A percentile compares a stretch with the other conserved stretches of the same genome.
Evolutionary conservation across 2,797 vertebrate genomes (phyloP).

Genomic region (Australoheros facetus): DNA sequence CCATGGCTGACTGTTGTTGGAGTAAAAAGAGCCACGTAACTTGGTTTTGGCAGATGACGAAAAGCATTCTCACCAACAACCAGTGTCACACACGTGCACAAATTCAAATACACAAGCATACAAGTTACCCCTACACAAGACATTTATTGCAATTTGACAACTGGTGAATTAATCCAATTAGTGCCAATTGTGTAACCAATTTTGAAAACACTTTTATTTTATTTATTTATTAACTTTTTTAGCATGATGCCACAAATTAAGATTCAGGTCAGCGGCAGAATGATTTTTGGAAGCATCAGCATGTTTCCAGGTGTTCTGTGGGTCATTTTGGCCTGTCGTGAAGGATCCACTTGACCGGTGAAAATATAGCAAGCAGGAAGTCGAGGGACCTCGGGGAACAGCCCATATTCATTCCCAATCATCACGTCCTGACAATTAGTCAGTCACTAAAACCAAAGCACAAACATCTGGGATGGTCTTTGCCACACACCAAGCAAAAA

Average conservation of each 20-base stretch:
- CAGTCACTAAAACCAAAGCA: not conserved
- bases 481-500: not conserved
- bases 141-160: not conserved
- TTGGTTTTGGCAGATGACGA: conserved; percentile 38
- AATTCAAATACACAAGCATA: not conserved
- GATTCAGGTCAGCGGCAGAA: not conserved
- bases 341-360: not conserved
- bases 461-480: not conserved
- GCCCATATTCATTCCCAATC: not conserved
- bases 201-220: not conserved
- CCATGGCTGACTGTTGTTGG: conserved; percentile 15
- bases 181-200: not conserved
- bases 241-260: not conserved
- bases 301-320: not conserved
- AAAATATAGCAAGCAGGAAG: not conserved
- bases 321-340: not conserved
- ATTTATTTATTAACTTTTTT: not conserved
- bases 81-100: not conserved
- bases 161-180: not conserved
- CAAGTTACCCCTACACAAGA: not conserved
- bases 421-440: not conserved
- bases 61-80: conserved; percentile 9
- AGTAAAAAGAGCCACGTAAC: conserved; percentile 9
- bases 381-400: not conserved
- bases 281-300: not conserved